Percentiles rank a stretch among this genome's conserved stretches.
Conservation (phyloP, 2,797 vertebrate genomes). For the Falco novaeseelandiae region DNA sequence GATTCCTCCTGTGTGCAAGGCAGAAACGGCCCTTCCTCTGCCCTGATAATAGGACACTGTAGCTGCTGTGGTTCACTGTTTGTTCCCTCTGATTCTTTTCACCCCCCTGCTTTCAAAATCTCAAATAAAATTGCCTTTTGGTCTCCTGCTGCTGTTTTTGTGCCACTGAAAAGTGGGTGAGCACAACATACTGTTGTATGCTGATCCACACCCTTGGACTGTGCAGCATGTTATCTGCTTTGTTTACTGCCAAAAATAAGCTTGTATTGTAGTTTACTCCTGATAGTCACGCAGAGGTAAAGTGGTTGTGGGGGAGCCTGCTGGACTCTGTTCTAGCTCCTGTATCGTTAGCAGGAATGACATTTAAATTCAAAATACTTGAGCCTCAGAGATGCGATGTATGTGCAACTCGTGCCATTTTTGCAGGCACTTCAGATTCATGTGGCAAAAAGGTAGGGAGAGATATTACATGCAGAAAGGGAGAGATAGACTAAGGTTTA, state of each 20-base stretch:
- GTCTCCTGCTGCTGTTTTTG: background rate
- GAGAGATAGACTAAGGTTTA: rapidly evolving
- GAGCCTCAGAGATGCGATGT: rapidly evolving
- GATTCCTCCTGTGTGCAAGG: rapidly evolving
- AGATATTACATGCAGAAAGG: too few species aligned
- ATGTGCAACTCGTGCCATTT: rapidly evolving
- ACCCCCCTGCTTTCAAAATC: background rate
- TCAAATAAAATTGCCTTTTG: rapidly evolving
- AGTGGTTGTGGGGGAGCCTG: background rate
- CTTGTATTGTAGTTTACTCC: rapidly evolving
- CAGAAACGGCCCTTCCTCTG: background rate
- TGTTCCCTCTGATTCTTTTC: background rate
- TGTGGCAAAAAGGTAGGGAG: background rate
- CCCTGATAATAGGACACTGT: background rate
- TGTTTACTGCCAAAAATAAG: slow-evolving; percentile 32
- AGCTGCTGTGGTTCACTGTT: rapidly evolving
- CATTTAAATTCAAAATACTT: background rate
- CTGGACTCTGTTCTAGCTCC: background rate
- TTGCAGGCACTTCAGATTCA: rapidly evolving
- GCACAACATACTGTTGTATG: rapidly evolving
- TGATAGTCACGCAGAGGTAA: background rate
- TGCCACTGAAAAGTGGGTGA: background rate
- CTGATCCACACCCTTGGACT: rapidly evolving
- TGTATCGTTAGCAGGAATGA: rapidly evolving
- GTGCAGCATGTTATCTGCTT: background rate